phyloP scores from a whole-genome alignment of 2,888 invertebrate species.

The Chesias legatella region DNA sequence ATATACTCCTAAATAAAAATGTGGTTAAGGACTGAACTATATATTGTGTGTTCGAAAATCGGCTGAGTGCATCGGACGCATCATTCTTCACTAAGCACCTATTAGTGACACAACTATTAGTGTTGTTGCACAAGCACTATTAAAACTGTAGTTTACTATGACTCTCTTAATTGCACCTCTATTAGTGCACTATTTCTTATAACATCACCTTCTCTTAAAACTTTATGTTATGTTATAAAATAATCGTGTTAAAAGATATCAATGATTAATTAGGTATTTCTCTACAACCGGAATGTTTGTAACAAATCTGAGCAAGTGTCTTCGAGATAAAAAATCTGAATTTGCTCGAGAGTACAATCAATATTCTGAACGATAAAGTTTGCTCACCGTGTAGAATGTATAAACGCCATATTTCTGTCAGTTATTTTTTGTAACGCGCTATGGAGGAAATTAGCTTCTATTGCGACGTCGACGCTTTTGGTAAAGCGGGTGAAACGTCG shows the following conservation, averaged over 20 bases:
- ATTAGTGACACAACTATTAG: conserved; percentile 46
- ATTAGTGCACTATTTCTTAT: conserved; percentile 51
- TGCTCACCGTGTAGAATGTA: conserved; percentile 46
- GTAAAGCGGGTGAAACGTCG: conserved; percentile 75
- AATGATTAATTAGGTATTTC: neutral
- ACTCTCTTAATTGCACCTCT: conserved; percentile 43
- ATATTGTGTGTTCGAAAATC: neutral
- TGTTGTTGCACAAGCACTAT: conserved; percentile 58
- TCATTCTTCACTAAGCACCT: conserved; percentile 43
- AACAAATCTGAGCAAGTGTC: neutral
- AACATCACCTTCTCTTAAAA: conserved; percentile 29
- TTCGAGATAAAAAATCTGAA: neutral
- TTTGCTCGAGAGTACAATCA: conserved; percentile 22
- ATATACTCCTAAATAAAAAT: too few relatives aligned
- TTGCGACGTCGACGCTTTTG: conserved; percentile 79
- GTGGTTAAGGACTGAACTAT: too few relatives aligned
- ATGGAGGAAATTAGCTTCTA: conserved; percentile 80
- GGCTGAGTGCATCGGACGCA: conserved; percentile 29
- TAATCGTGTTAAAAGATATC: neutral
- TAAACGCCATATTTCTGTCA: conserved; percentile 69
- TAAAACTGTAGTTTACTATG: conserved; percentile 36
- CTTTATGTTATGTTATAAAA: conserved; percentile 2
- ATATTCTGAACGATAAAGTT: conserved; percentile 47
- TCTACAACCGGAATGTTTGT: conserved; percentile 1
- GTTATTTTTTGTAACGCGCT: conserved; percentile 70